Percentiles rank a stretch among this genome's conserved stretches.
Evolutionary conservation across 2,888 invertebrate genomes (phyloP).

Genomic region (Drosophila conformis): DNA sequence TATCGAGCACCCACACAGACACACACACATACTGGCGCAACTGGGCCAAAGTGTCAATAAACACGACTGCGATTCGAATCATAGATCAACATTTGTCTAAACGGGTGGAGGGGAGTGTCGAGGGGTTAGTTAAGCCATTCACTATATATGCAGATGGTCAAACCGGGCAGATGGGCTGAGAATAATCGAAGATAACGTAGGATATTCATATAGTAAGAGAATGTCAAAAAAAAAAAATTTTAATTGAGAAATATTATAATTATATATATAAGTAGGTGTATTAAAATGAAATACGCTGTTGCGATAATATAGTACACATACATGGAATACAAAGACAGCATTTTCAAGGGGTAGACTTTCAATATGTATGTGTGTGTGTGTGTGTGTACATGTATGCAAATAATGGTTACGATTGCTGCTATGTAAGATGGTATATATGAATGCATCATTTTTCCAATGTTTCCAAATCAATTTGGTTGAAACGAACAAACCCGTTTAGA

Average conservation of each 20-base stretch:
- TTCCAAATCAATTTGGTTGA: neutral
- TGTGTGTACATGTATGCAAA: neutral
- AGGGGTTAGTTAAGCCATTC: constrained; percentile 38
- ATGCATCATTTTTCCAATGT: neutral
- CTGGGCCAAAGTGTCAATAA: constrained; percentile 45
- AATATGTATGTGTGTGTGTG: no score
- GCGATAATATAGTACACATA: no score
- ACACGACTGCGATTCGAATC: constrained; percentile 38
- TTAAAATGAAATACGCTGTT: neutral
- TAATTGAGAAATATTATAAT: neutral
- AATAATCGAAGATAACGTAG: neutral
- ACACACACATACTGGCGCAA: constrained; percentile 16
- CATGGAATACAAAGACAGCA: no score
- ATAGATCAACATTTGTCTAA: constrained; percentile 52
- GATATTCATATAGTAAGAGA: neutral
- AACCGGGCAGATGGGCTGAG: constrained; percentile 24
- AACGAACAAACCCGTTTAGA: neutral
- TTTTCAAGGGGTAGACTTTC: no score
- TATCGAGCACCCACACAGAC: constrained; percentile 66
- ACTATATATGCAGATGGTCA: constrained; percentile 9
- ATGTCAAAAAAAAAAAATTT: neutral
- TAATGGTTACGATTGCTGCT: neutral
- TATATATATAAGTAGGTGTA: neutral
- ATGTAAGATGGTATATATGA: neutral
- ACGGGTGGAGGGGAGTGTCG: constrained; percentile 2